Conservation (phyloP, 2,888 invertebrate genomes). For the Diplolepis rosae region DNA sequence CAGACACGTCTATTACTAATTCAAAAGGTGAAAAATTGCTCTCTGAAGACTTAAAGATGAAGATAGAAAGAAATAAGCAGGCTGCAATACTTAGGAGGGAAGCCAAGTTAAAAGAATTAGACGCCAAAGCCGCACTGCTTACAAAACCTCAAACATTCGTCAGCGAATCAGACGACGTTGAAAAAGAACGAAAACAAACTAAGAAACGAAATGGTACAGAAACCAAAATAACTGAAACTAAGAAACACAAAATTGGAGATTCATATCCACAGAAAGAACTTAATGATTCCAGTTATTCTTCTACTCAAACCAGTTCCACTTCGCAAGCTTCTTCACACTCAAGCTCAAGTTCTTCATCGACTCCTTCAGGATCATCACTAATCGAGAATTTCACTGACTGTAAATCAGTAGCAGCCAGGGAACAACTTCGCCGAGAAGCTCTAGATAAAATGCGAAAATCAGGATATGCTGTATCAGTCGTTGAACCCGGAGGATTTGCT, state of each 20-base stretch:
- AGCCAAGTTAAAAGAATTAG: constrained; percentile 55
- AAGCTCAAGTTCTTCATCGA: neutral
- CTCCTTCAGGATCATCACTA: constrained; percentile 39
- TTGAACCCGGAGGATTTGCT: constrained; percentile 79
- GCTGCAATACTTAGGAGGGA: constrained; percentile 46
- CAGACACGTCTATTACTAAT: constrained; percentile 32
- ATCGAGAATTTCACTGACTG: constrained; percentile 44
- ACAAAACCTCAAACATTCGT: constrained; percentile 29
- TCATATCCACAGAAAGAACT: neutral
- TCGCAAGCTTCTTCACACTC: neutral
- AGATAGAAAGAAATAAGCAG: constrained; percentile 57
- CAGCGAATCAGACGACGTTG: neutral
- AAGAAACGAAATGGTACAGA: neutral
- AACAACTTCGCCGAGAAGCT: constrained; percentile 54
- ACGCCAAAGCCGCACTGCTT: constrained; percentile 44
- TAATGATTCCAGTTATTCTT: neutral
- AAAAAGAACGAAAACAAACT: neutral
- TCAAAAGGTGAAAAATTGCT: constrained; percentile 10
- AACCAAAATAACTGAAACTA: neutral
- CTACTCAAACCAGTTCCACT: neutral
- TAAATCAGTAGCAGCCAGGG: constrained; percentile 39
- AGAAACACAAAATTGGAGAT: neutral
- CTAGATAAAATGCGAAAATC: constrained; percentile 61
- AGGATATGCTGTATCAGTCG: constrained; percentile 76
- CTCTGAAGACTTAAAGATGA: constrained; percentile 49